Evolutionary conservation across 2,113 vertebrate genomes (phyloP).

Genomic region (Nematolebias whitei): DNA sequence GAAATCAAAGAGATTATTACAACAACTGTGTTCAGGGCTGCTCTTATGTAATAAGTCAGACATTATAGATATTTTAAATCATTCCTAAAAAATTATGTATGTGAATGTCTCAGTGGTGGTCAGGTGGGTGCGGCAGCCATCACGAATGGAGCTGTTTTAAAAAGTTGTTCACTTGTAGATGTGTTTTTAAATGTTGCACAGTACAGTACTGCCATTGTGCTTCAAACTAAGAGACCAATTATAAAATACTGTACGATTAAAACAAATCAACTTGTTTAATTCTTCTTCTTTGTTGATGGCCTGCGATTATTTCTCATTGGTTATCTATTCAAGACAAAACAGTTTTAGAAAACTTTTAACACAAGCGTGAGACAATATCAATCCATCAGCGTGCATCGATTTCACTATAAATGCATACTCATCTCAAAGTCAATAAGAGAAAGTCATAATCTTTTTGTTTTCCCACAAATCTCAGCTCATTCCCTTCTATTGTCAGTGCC

Average conservation of each 20-base stretch:
- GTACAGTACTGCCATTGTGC: too few species aligned
- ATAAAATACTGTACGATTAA: too few species aligned
- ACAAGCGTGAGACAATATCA: slow-evolving; percentile 7
- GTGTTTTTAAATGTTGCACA: too few species aligned
- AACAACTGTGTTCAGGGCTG: background rate
- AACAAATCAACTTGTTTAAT: too few species aligned
- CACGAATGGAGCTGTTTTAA: too few species aligned
- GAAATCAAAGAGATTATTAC: slow-evolving; percentile 30
- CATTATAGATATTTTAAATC: too few species aligned
- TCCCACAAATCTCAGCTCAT: slow-evolving; percentile 6
- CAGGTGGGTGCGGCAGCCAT: too few species aligned
- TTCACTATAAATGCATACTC: slow-evolving; percentile 8
- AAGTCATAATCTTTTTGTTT: slow-evolving; percentile 19
- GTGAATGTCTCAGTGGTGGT: too few species aligned
- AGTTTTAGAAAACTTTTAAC: background rate
- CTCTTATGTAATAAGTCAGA: slow-evolving; percentile 1
- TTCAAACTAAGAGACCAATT: too few species aligned
- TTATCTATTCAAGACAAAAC: background rate
- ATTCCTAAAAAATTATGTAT: too few species aligned
- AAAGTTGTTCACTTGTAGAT: too few species aligned
- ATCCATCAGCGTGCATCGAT: slow-evolving; percentile 11
- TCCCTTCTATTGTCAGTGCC: background rate
- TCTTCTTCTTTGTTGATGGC: background rate
- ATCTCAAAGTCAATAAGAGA: slow-evolving; percentile 6
- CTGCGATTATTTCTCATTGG: background rate